These are phyloP conservation scores for Thaumatotibia leucotreta DNA, from an alignment of 1,140 invertebrate genomes.

Conservation along the genomic window DNA sequence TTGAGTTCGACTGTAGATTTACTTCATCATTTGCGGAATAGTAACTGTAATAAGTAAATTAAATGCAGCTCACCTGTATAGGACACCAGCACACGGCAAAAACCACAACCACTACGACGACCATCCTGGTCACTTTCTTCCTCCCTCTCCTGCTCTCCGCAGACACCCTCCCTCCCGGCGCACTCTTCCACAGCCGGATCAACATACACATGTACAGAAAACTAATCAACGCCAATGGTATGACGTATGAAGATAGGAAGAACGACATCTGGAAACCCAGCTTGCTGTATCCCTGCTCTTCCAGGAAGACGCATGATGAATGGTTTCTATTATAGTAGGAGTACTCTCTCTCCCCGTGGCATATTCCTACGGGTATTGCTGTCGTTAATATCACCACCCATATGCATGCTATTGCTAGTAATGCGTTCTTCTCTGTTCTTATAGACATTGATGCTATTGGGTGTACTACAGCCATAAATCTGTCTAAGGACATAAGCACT, in stretches of 20 bases:
- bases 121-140: slow-evolving; percentile 94
- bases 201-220: slow-evolving; percentile 95
- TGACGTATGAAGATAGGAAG: slow-evolving; percentile 90
- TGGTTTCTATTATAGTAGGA: slow-evolving; percentile 79
- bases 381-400: slow-evolving; percentile 89
- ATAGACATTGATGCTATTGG: slow-evolving; percentile 93
- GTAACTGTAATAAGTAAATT: too few relatives aligned
- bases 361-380: slow-evolving; percentile 86
- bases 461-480: slow-evolving; percentile 96
- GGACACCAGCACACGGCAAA: slow-evolving; percentile 98
- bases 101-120: slow-evolving; percentile 94
- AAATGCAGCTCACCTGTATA: slow-evolving; percentile 84
- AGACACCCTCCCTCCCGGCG: slow-evolving; percentile 83
- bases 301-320: slow-evolving; percentile 81
- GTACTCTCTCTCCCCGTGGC: slow-evolving; percentile 87
- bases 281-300: slow-evolving; percentile 82
- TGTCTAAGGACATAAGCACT: slow-evolving; percentile 96
- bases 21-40: too few relatives aligned
- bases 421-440: slow-evolving; percentile 91
- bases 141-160: slow-evolving; percentile 86
- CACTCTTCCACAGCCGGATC: slow-evolving; percentile 89
- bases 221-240: slow-evolving; percentile 91
- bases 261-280: slow-evolving; percentile 87
- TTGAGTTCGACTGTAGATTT: too few relatives aligned
- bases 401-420: slow-evolving; percentile 84